Base-by-base conservation (phyloP, 1,140 invertebrate species). In the Drosophila leontia region DNA sequence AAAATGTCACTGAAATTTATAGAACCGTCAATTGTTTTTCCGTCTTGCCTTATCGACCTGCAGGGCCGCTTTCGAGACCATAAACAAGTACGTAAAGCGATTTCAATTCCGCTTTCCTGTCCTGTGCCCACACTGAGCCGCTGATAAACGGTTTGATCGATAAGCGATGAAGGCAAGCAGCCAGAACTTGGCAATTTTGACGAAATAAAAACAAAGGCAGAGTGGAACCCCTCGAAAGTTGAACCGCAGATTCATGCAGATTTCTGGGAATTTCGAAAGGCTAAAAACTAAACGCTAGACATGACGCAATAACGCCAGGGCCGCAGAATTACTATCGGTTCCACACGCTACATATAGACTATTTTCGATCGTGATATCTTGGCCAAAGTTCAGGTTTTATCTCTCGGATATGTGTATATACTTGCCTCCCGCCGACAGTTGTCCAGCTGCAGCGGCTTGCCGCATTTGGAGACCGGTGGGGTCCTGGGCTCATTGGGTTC, bases 391-490 rank as follows among this genome's bases (percentile, higher is more conserved):
- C 70, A 51, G 45, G 45, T 59, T 41, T 57, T 35, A 41, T 72
- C 64, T 37, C 34, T 32, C 15, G n/a, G 32, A 34, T 61, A n/a
- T 37, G 11, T 45, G 9, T 15, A 7, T 32, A 48, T 90, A 92
- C 92, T 92, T 92, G 92, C 92, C 92, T 92, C 91, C 87, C 90
- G 87, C 34, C 92, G 80, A 50, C 77, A 77, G 55, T 92, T 92
- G 62, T 92, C 92, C 72, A 92, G 78, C 45, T 87, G 71, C 32
- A 92, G 75, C 2, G 91, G 78, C 50, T 92, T 92, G 56, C 92
- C 92, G 47, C 91, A 91, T 80, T 92, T 92, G n/a, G 91, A 91
- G 34, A 86, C 62, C 19, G 84, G 72, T 45, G 76, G 80, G 13
- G 85, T 78, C 51, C 87, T 78, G n/a, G 82, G 75, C 17, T 90